phyloP scores from a whole-genome alignment of 2,797 vertebrate genomes.

The Arnoldichthys spilopterus region DNA sequence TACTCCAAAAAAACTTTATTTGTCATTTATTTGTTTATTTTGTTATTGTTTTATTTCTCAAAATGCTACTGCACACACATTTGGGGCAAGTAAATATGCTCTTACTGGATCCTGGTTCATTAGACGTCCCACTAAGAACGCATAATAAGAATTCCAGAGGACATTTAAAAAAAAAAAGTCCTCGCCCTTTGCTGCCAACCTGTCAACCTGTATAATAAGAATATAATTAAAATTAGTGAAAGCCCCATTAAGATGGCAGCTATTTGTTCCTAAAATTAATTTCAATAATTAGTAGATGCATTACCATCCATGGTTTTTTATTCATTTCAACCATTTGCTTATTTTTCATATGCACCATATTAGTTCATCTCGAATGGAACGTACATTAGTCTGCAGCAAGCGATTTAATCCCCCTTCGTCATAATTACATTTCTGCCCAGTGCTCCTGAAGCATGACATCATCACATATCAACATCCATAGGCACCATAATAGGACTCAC shows the following conservation, averaged over 20 bases:
- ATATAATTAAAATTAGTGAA: slow-evolving; percentile 23
- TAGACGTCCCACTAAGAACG: not conserved
- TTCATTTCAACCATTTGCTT: slow-evolving; percentile 15
- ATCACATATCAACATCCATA: slow-evolving; percentile 34
- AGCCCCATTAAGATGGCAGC: slow-evolving; percentile 25
- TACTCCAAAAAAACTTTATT: too few species aligned
- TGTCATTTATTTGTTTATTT: too few species aligned
- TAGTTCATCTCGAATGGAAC: slow-evolving; percentile 18
- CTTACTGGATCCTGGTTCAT: not conserved
- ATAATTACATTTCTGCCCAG: slow-evolving; percentile 28
- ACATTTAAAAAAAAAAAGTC: not conserved
- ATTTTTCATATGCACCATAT: not conserved
- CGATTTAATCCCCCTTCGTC: slow-evolving; percentile 27
- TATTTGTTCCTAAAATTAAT: slow-evolving; percentile 25
- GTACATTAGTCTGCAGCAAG: slow-evolving; percentile 9
- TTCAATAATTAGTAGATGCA: slow-evolving; percentile 12
- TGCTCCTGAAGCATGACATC: slow-evolving; percentile 23
- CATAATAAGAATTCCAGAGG: not conserved
- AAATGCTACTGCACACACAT: not conserved
- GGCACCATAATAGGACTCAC: slow-evolving; percentile 16
- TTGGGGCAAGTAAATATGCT: slow-evolving; percentile 5
- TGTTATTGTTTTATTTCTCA: not conserved
- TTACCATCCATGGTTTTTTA: not conserved
- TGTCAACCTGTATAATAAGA: slow-evolving; percentile 4
- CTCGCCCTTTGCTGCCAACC: not conserved